A percentile compares a stretch with the other conserved stretches of the same genome.
These are phyloP conservation scores for Ormia ochracea DNA, from an alignment of 2,888 invertebrate genomes.

Conservation along the genomic window DNA sequence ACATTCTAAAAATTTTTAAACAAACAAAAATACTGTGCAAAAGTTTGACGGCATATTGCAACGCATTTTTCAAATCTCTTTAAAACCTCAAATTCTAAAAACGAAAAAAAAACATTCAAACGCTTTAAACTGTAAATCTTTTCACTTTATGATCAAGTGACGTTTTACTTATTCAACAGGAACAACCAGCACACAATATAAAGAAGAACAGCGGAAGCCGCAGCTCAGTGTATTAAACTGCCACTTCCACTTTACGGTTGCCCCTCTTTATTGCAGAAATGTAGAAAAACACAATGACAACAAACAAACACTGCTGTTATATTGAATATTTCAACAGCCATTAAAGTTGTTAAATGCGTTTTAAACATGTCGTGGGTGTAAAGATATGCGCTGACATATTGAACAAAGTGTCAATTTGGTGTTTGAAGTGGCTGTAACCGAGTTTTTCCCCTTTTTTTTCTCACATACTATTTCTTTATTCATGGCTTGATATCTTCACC, in stretches of 20 bases:
- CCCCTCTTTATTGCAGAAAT: slow-evolving; percentile 5
- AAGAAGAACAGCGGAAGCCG: background rate
- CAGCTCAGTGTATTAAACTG: slow-evolving; percentile 14
- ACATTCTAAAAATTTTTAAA: too few relatives aligned
- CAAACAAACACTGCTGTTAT: slow-evolving; percentile 1
- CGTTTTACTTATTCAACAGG: slow-evolving; percentile 25
- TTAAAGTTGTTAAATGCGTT: background rate
- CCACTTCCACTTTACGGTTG: slow-evolving; percentile 20
- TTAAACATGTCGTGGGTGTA: background rate
- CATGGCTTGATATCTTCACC: background rate
- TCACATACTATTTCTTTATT: background rate
- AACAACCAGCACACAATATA: background rate
- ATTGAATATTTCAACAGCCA: slow-evolving; percentile 8
- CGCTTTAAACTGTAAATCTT: slow-evolving; percentile 18
- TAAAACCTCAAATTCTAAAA: background rate
- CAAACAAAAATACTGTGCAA: too few relatives aligned
- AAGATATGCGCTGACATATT: background rate
- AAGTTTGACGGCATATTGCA: too few relatives aligned
- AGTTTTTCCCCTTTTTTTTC: slow-evolving; percentile 6
- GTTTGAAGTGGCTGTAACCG: slow-evolving; percentile 2
- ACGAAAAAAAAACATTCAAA: background rate
- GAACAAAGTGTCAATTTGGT: slow-evolving; percentile 35
- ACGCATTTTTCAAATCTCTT: too few relatives aligned
- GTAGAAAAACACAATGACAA: slow-evolving; percentile 12
- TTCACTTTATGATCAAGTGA: slow-evolving; percentile 31